These are phyloP conservation scores for Megamerina dolium DNA, from an alignment of 2,888 invertebrate genomes.

Conservation along the genomic window DNA sequence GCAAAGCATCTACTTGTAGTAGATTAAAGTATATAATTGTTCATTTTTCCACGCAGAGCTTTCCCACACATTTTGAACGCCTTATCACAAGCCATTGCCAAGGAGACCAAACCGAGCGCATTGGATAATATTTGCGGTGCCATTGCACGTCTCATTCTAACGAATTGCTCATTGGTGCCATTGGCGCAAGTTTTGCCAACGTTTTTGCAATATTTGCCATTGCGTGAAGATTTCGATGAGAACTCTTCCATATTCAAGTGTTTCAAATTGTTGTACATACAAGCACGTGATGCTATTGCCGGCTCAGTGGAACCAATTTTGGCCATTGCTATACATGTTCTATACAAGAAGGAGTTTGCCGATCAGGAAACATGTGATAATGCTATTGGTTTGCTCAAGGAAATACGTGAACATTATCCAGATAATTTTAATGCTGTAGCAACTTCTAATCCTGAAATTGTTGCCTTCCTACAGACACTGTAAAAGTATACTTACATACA, in stretches of 20 bases:
- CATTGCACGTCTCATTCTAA: conserved; percentile 64
- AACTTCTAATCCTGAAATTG: conserved; percentile 38
- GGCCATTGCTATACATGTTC: conserved; percentile 53
- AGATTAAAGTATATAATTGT: neutral
- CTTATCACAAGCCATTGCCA: conserved; percentile 60
- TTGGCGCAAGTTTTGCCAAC: conserved; percentile 69
- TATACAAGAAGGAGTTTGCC: conserved; percentile 55
- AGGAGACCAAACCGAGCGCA: conserved; percentile 60
- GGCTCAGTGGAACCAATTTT: conserved; percentile 54
- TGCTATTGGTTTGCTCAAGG: conserved; percentile 54
- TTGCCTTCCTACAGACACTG: conserved; percentile 37
- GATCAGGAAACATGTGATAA: conserved; percentile 30
- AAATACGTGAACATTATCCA: conserved; percentile 54
- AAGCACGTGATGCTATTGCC: conserved; percentile 55
- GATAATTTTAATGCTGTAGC: conserved; percentile 53
- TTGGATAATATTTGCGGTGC: conserved; percentile 76
- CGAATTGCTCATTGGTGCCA: conserved; percentile 60
- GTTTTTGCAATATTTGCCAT: conserved; percentile 63
- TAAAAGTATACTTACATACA: too few relatives aligned
- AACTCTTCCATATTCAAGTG: conserved; percentile 64
- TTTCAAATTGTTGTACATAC: conserved; percentile 58
- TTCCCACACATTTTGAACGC: conserved; percentile 61
- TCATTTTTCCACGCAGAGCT: conserved; percentile 48
- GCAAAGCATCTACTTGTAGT: neutral
- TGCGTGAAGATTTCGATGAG: conserved; percentile 69